These are phyloP conservation scores for Eospalax fontanierii DNA, from an alignment of 2,797 vertebrate genomes.

Conservation along the genomic window DNA sequence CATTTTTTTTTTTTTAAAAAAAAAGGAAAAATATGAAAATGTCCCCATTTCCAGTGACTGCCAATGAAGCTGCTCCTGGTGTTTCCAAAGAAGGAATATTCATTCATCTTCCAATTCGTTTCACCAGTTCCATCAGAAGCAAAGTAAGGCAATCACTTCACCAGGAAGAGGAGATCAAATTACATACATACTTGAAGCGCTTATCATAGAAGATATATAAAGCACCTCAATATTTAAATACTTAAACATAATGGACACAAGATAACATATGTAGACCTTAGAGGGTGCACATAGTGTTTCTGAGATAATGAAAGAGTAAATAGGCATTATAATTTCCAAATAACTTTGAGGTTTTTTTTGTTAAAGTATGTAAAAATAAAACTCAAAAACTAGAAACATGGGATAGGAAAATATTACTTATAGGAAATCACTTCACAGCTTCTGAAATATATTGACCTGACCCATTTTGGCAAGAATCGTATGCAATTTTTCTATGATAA, in stretches of 20 bases:
- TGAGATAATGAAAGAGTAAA: conserved; percentile 66
- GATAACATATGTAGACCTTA: conserved; percentile 57
- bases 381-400: conserved; percentile 55
- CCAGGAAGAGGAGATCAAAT: conserved; percentile 50
- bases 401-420: conserved; percentile 70
- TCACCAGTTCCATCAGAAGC: conserved; percentile 44
- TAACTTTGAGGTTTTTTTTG: conserved; percentile 54
- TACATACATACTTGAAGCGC: conserved; percentile 55
- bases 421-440: conserved; percentile 85
- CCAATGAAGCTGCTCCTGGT: conserved; percentile 11
- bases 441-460: conserved; percentile 89
- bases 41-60: background rate
- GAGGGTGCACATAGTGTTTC: conserved; percentile 48
- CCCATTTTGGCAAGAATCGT: conserved; percentile 90
- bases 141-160: conserved; percentile 55
- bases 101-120: conserved; percentile 33
- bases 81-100: conserved; percentile 50
- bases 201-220: conserved; percentile 46
- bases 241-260: conserved; percentile 42
- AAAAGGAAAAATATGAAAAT: conserved; percentile 33
- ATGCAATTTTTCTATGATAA: conserved; percentile 95
- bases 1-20: conserved; percentile 35
- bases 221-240: conserved; percentile 51
- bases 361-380: conserved; percentile 74
- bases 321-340: conserved; percentile 59